Conservation (phyloP, 1,140 invertebrate genomes). For the Atta texana region DNA sequence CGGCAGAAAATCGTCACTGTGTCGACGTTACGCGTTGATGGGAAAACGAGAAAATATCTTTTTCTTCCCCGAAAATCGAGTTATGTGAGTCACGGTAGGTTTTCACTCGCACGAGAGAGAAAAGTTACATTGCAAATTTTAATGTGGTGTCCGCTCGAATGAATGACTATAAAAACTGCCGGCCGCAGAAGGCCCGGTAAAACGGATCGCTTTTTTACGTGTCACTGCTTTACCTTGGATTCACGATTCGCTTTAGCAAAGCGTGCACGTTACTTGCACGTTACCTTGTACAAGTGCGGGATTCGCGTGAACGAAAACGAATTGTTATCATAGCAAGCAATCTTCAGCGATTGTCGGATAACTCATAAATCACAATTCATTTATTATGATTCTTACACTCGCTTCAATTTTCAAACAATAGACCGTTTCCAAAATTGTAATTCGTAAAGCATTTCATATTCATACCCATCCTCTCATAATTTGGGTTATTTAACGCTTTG, state of each 20-base stretch:
- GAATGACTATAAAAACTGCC: conserved; percentile 56
- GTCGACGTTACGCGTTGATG: conserved; percentile 12
- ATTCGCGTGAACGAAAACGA: conserved; percentile 43
- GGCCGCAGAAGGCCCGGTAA: conserved; percentile 18
- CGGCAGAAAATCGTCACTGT: not conserved
- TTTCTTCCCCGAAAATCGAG: conserved; percentile 32
- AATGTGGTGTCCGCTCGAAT: conserved; percentile 43
- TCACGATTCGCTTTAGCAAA: conserved; percentile 10
- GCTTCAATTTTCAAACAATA: conserved; percentile 57
- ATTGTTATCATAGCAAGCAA: not conserved
- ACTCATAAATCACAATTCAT: conserved; percentile 53
- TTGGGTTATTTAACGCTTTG: conserved; percentile 64
- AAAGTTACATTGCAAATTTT: conserved; percentile 46
- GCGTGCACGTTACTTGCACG: conserved; percentile 15
- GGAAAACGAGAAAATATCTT: conserved; percentile 30
- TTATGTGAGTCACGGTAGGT: conserved; percentile 24
- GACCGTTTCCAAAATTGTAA: conserved; percentile 56
- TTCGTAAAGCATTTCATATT: conserved; percentile 64
- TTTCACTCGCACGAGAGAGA: not conserved
- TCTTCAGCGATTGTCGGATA: conserved; percentile 28
- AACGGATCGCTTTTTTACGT: conserved; percentile 72
- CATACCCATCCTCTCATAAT: conserved; percentile 55
- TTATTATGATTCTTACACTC: conserved; percentile 54
- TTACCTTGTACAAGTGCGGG: not conserved
- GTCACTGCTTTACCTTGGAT: conserved; percentile 54